A percentile compares a stretch with the other conserved stretches of the same genome.
These are phyloP conservation scores for Microcaecilia unicolor DNA, from an alignment of 2,797 vertebrate genomes.

Conservation along the genomic window DNA sequence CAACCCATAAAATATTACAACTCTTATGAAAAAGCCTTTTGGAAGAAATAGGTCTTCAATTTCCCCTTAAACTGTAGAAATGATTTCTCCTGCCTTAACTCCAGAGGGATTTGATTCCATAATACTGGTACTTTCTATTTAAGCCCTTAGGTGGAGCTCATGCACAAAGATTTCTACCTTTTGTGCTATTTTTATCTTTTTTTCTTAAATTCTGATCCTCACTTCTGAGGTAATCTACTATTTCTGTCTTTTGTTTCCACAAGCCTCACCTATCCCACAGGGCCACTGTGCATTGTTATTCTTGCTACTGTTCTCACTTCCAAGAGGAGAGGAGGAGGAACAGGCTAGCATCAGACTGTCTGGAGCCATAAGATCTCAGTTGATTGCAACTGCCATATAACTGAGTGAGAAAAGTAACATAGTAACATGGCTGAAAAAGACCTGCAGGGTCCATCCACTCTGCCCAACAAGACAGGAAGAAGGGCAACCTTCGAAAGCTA, in stretches of 20 bases:
- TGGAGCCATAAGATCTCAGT: constrained; percentile 25
- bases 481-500: too few species aligned
- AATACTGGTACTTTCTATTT: too few species aligned
- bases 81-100: too few species aligned
- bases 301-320: constrained; percentile 30
- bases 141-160: background rate
- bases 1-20: too few species aligned
- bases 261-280: constrained; percentile 28
- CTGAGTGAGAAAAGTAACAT: constrained; percentile 22
- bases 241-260: constrained; percentile 7
- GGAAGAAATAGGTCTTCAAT: too few species aligned
- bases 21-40: too few species aligned
- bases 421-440: too few species aligned
- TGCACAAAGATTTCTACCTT: background rate
- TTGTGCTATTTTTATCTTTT: background rate
- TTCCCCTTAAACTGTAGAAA: too few species aligned
- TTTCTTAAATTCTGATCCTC: background rate
- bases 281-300: constrained; percentile 23
- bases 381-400: constrained; percentile 22
- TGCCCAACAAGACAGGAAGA: too few species aligned
- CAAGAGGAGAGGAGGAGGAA: constrained; percentile 30
- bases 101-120: too few species aligned
- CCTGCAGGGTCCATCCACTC: too few species aligned
- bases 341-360: too few species aligned
- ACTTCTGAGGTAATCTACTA: background rate